Evolutionary conservation across 64 coral and sea anemone species (phyloP), one percentile per base, ranked within the genome.

Genomic region (Montipora foliosa): DNA sequence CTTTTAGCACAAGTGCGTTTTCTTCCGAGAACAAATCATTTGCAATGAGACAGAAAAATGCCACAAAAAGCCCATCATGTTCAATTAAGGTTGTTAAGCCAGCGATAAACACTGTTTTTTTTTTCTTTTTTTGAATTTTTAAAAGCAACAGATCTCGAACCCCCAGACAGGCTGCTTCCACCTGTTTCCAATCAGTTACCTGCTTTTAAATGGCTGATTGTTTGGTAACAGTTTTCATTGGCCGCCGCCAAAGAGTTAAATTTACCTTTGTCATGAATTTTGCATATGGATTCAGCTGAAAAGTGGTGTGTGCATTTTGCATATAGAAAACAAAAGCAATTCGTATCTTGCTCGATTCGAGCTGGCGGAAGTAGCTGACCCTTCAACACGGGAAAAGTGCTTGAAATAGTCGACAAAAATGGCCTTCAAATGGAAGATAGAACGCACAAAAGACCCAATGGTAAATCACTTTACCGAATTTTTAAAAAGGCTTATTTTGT

Each of bases 241-340:
- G 81, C 13, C 15, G 52, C 4, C 1, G 61, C 9, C 60, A 5
- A 6, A n/a, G 2, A 15, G 3, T 67, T 67, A 12, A 19, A 14
- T 67, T 84, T 80, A 44, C n/a, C 25, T 45, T 68, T 48, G 14
- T 1, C 66, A 84, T 47, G 12, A 29, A 45, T 86, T 86, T 86
- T 71, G 47, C 82, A 86, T 71, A 86, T 20, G 47, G n/a, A 3
- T 3, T 20, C 20, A 13, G 37, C 66, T 49, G 62, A 7, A 68
- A 68, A 70, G 8, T 14, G 16, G 4, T 71, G 4, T 11, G 68
- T 24, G 20, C 20, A 71, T 86, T 70, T 86, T 71, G 82, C 82
- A 86, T 86, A 86, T 71, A 62, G 4, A 44, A 19, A 86, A 86
- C 50, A 62, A 86, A 86, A 82, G 29, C 58, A 57, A 57, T 57